Evolutionary conservation across 2,888 invertebrate genomes (phyloP).

Genomic region (Dynastes tityus): DNA sequence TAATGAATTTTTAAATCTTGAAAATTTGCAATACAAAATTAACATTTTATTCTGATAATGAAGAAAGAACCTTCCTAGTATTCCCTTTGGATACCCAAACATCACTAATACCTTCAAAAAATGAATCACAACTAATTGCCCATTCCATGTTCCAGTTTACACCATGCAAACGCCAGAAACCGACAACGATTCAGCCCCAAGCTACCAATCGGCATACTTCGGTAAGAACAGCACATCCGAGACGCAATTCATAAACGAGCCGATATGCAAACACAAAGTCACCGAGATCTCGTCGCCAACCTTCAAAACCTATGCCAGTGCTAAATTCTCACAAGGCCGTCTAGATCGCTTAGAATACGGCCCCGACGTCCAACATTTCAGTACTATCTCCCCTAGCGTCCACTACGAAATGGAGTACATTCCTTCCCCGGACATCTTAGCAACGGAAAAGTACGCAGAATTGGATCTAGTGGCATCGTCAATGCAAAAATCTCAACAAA

Average conservation of each 20-base stretch:
- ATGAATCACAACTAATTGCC: background rate
- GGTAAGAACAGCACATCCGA: constrained; percentile 67
- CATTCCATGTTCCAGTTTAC: constrained; percentile 69
- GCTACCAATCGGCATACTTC: constrained; percentile 68
- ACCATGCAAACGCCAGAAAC: constrained; percentile 79
- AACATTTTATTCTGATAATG: too few relatives aligned
- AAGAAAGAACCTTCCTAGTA: too few relatives aligned
- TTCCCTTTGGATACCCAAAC: too few relatives aligned
- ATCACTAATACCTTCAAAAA: too few relatives aligned
- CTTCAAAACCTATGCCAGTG: constrained; percentile 58
- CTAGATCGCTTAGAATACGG: constrained; percentile 70
- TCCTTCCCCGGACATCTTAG: constrained; percentile 69
- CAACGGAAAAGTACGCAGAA: constrained; percentile 75
- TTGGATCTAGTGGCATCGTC: constrained; percentile 70
- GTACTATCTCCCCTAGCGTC: constrained; percentile 67
- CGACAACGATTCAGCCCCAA: constrained; percentile 75
- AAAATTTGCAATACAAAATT: too few relatives aligned
- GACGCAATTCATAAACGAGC: constrained; percentile 52
- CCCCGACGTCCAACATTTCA: constrained; percentile 71
- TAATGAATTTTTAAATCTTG: too few relatives aligned
- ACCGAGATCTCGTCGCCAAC: constrained; percentile 54
- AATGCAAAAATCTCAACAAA: constrained; percentile 52
- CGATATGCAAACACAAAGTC: constrained; percentile 53
- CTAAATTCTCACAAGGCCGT: constrained; percentile 59
- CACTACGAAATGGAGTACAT: constrained; percentile 71